Percentiles rank a stretch among this genome's conserved stretches.
Conservation (phyloP, 2,888 invertebrate species). For the Mimas tiliae region DNA sequence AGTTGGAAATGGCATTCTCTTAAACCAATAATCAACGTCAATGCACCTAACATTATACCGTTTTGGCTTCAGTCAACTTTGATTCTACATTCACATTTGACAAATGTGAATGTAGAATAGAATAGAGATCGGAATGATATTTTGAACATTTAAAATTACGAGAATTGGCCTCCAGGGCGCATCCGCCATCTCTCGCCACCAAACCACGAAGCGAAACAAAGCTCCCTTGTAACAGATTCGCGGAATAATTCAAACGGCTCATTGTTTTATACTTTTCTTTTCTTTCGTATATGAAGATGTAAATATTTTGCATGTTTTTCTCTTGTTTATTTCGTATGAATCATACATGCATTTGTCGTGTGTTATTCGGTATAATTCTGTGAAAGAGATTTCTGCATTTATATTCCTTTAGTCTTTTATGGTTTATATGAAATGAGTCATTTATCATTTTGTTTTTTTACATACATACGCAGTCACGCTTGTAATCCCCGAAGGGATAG, state of each 20-base stretch:
- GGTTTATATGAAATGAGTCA: not conserved
- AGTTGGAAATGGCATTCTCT: too few relatives aligned
- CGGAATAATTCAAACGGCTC: constrained; percentile 40
- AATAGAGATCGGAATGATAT: too few relatives aligned
- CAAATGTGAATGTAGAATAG: too few relatives aligned
- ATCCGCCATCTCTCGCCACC: constrained; percentile 18
- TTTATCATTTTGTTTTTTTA: not conserved
- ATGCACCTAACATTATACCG: too few relatives aligned
- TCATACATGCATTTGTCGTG: constrained; percentile 20
- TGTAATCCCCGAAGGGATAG: too few relatives aligned
- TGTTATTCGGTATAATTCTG: constrained; percentile 10
- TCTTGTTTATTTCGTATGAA: constrained; percentile 27
- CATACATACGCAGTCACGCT: too few relatives aligned
- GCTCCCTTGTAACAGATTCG: constrained; percentile 37
- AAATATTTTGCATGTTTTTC: constrained; percentile 23
- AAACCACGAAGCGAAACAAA: constrained; percentile 34
- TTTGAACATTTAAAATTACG: too few relatives aligned
- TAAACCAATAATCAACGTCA: too few relatives aligned
- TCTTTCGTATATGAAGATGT: constrained; percentile 23
- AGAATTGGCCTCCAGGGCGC: too few relatives aligned
- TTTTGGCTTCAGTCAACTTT: too few relatives aligned
- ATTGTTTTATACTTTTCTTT: constrained; percentile 35
- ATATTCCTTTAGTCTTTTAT: not conserved
- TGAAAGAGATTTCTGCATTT: constrained; percentile 10
- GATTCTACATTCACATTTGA: too few relatives aligned